Evolutionary conservation across 2,797 vertebrate species (phyloP), one percentile per base, ranked within the genome.

Genomic region (Esox lucius): DNA sequence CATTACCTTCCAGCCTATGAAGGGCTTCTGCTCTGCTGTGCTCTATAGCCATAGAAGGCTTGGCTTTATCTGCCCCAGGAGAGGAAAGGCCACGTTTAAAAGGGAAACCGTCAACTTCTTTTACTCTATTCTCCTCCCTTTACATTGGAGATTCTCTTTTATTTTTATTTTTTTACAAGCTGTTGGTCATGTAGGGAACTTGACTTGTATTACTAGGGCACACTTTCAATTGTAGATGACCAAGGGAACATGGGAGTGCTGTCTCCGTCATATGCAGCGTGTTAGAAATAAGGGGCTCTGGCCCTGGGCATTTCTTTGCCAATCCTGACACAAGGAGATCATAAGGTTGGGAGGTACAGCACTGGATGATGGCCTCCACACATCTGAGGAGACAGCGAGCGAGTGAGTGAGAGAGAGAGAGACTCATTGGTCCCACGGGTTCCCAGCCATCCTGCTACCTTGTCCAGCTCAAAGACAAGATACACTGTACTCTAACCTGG

Each of bases 141-240:
- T 81, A 75, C 71, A 75, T 70, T 0, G 13, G 53, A 77, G 75
- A 53, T 51, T 79, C 33, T 33, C 2, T 39, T 72, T 66, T 85
- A 89, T 92, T 88, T 79, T 33, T 33, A 2, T 39, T 72, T 66
- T 85, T 89, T 92, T 88, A 88, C 75, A 80, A 88, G 87, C 82
- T 71, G 22, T 87, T 78, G 2, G 83, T 84, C 87, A 93, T 90
- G 83, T 85, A 13, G 42, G 42, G 6, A 13, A 89, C 85, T 86
- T 86, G 78, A 85, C 82, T 88, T 84, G 80, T 82, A 71, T 86
- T 86, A 84, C 84, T 78, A 75, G 74, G 84, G 83, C 78, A 72
- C 68, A 79, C 75, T 73, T 84, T 89, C 87, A 91, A 89, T 84
- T 75, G 84, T 80, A 89, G 83, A 86, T 86, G 89, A 84, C 77